A percentile compares a stretch with the other conserved stretches of the same genome.
Conservation (phyloP, 2,888 invertebrate species). For the Diadegma fenestrale region DNA sequence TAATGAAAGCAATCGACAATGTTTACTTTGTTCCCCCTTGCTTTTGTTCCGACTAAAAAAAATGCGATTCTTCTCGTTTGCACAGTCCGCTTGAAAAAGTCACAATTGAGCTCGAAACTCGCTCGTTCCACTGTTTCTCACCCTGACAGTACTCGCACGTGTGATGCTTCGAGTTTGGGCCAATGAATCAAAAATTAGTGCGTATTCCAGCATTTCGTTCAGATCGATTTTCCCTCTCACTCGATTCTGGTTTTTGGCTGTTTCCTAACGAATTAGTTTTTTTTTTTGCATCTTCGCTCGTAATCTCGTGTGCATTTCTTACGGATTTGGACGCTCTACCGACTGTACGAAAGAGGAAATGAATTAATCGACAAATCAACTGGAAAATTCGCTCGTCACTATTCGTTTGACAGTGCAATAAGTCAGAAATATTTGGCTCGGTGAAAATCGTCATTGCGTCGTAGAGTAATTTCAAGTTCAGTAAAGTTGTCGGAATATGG, state of each 20-base stretch:
- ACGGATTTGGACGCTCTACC: not conserved
- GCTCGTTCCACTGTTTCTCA: conserved; percentile 14
- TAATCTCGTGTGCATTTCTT: conserved; percentile 5
- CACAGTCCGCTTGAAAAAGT: conserved; percentile 40
- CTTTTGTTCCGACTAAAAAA: not conserved
- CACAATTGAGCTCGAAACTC: conserved; percentile 45
- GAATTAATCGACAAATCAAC: not conserved
- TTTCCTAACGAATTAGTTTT: not conserved
- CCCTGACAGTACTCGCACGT: conserved; percentile 33
- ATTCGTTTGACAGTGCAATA: not conserved
- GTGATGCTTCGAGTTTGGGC: conserved; percentile 36
- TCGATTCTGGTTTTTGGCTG: not conserved
- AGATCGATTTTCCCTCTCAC: not conserved
- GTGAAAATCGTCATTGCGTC: not conserved
- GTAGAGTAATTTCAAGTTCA: not conserved
- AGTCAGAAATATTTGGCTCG: not conserved
- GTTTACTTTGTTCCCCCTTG: not conserved
- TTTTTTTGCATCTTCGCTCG: not conserved
- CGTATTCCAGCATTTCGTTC: not conserved
- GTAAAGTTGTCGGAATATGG: not conserved
- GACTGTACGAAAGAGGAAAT: not conserved
- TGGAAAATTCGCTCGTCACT: not conserved
- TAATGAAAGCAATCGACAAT: too few relatives aligned
- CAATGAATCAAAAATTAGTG: conserved; percentile 12
- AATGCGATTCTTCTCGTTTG: conserved; percentile 11